Evolutionary conservation across 2,888 invertebrate genomes (phyloP), one percentile per base, ranked within the genome.

Genomic region (Leptura quadrifasciata): DNA sequence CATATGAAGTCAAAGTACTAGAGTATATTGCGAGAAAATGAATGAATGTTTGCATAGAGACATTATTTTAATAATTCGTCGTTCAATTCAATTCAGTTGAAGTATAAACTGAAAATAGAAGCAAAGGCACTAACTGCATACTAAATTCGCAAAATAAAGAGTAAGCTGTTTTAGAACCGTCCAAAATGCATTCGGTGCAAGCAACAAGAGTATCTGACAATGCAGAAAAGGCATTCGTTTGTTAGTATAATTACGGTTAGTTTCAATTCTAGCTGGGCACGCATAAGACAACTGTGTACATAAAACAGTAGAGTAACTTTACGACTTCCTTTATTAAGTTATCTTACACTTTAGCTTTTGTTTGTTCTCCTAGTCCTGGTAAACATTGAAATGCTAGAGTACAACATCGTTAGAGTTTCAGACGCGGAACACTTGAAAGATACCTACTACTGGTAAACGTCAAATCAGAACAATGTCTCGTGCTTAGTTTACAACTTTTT

Each of bases 221-320:
- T 21, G 57, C 57, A 64, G 6, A 64, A 63, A 64, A 64, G 35
- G 9, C 65, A 27, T 54, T 65, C 27, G 54, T 54, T 24, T 52
- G 54, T 52, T 21, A 39, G 64, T 65, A 52, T 54, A 65, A 65
- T 54, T 65, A 65, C 12, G 24, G 65, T 20, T 65, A 52, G 52
- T 54, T 65, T 65, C 65, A 68, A 76, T 69, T 69, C 72, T 18
- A 58, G 52, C 39, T 64, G 73, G 58, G 73, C 69, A 65, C 73
- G 64, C 73, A 76, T 69, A 70, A 73, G 65, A 60, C 76, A 73
- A 35, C 69, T 64, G 65, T 58, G 63, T 70, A 74, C 76, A 74
- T 72, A 68, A 64, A 69, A 72, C 31, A 60, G 24, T 47, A 72
- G 57, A 58, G 69, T 39, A 69, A 69, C 58, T 69, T 69, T 58